Evolutionary conservation across 2,888 invertebrate genomes (phyloP), one percentile per base, ranked within the genome.

Genomic region (Parnassius glacialis): DNA sequence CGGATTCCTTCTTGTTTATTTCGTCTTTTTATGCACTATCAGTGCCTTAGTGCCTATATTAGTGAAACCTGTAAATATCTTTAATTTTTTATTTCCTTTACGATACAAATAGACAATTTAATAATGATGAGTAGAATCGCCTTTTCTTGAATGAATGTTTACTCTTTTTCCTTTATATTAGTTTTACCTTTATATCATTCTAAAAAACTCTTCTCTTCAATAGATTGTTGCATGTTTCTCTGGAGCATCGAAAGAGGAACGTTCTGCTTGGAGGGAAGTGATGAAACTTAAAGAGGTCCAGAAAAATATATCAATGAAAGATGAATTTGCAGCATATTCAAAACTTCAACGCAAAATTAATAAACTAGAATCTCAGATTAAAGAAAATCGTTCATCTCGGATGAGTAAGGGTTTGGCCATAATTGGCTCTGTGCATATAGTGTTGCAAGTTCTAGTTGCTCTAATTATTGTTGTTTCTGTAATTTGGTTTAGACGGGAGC

Each of bases 271-370:
- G 74, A 69, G 74, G 9, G 83, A 92, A 73, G 82, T 92, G 48
- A 54, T 79, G 45, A 78, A 80, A 68, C 78, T 93, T 3, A 92
- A 90, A 74, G 71, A 73, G 2, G 86, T 92, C 68, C 93, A 93
- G 70, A 84, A 85, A 59, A 67, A 73, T 10, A 78, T 93, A 63
- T 92, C 92, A 10, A 93, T 93, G 84, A 92, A 92, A 64, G 93
- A 93, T 67, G 90, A 93, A 68, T 94, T 94, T 80, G 93, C 93
- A 9, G 90, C 92, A 45, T 93, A 92, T 74, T 92, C 93, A 1
- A 93, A 92, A 76, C 67, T 93, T 45, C 94, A 94, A 74, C 81
- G 94, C 52, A 92, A 85, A 78, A 92, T 94, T 25, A 92, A 91
- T 67, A 87, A 81, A 69, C 73, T 93, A n/a, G 92, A 93, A 71